phyloP scores from a whole-genome alignment of 2,888 invertebrate genomes.

The Calliopum simillimum region DNA sequence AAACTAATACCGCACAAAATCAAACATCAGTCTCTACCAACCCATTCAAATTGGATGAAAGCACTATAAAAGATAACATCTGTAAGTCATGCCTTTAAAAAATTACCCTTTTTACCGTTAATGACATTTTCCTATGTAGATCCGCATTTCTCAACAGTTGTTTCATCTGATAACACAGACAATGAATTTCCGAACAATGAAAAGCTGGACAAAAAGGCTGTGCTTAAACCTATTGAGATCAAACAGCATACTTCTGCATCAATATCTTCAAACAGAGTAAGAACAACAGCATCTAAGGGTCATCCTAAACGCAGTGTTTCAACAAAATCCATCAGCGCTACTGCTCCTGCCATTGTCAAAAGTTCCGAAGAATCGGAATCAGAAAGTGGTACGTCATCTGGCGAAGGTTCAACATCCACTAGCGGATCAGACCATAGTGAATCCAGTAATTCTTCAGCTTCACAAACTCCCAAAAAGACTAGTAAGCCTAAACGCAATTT shows the following conservation, averaged over 20 bases:
- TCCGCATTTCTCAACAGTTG: constrained; percentile 78
- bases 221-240: constrained; percentile 1
- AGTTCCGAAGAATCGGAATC: constrained; percentile 44
- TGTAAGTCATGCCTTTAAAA: constrained; percentile 14
- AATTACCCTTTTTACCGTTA: constrained; percentile 52
- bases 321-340: constrained; percentile 43
- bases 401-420: constrained; percentile 54
- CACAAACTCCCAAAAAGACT: constrained; percentile 31
- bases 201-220: constrained; percentile 40
- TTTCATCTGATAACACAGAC: constrained; percentile 74
- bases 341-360: constrained; percentile 5
- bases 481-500: constrained; percentile 40
- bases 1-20: constrained; percentile 38
- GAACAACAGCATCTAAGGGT: constrained; percentile 53
- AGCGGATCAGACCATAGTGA: constrained; percentile 62
- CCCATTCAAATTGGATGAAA: neutral
- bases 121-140: constrained; percentile 79
- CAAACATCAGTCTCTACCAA: constrained; percentile 29
- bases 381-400: constrained; percentile 48
- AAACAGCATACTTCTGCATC: constrained; percentile 7
- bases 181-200: constrained; percentile 65
- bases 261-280: constrained; percentile 27
- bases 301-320: constrained; percentile 52
- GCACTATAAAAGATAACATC: constrained; percentile 34
- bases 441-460: constrained; percentile 44